Base-by-base conservation (phyloP, 2,113 vertebrate genomes). In the Crotalus horridus region DNA sequence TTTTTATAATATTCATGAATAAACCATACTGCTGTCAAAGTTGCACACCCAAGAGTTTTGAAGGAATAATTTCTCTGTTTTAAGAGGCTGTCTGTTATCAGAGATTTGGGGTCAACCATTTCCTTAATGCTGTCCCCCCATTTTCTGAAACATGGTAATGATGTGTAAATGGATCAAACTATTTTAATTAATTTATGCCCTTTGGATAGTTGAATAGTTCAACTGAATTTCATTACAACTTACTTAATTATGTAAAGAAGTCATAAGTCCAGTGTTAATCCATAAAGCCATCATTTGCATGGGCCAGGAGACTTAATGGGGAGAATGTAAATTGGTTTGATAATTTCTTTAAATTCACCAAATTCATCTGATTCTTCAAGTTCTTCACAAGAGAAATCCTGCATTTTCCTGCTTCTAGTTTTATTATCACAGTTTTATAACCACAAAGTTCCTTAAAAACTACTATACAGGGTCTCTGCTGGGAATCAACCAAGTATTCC, bases 241-340 rank as follows among this genome's bases (percentile, higher is more conserved):
- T 61, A 95, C 93, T 95, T 94, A 87, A 94, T 95, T 90, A 58
- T 94, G 39, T 69, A 89, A 95, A 94, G 64, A 89, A 95, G 92
- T 92, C 94, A 55, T 87, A 26, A 91, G 91, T 93, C 89, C 54
- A 91, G 0, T 17, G 0, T 89, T 91, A 92, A 94, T 15, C 85
- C 74, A 93, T 88, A 88, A 58, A 6, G 59, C 58, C 33, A 5
- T 17, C 88, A 26, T 53, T 92, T 87, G 29, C 39, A 17, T 90
- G 3, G 26, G 3, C 24, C 55, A 26, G 26, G 15, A 12, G 10
- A 93, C 81, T 12, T 29, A 64, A 11, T 17, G 4, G 9, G 4
- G 56, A 2, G 23, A 20, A 9, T 91, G 12, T 29, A 48, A 17
- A 81, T 58, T 89, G 24, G 15, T 58, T 24, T 58, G 53, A 89